A percentile compares a stretch with the other conserved stretches of the same genome.
Conservation (phyloP, 2,888 invertebrate species). For the Drepanosiphum platanoidis region DNA sequence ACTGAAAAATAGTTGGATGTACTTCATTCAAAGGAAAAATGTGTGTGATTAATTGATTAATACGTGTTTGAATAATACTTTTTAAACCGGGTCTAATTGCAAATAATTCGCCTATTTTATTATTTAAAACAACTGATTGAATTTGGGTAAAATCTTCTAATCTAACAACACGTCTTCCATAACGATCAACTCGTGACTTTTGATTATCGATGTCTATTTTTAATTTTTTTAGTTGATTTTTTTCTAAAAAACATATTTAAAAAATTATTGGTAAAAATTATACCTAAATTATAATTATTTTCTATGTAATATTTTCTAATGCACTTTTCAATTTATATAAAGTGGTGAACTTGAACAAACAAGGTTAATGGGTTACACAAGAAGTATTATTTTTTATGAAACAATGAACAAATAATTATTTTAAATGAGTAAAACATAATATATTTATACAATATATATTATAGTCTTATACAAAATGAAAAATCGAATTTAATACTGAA, state of each 20-base stretch:
- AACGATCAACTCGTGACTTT: slow-evolving; percentile 72
- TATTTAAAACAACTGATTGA: slow-evolving; percentile 70
- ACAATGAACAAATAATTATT: background rate
- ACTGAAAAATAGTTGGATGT: slow-evolving; percentile 67
- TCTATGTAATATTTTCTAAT: too few relatives aligned
- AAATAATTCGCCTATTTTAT: slow-evolving; percentile 64
- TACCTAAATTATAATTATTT: background rate
- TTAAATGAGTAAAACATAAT: background rate
- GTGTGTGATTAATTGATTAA: slow-evolving; percentile 74
- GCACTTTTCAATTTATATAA: background rate
- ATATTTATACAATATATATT: too few relatives aligned
- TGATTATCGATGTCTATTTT: slow-evolving; percentile 68
- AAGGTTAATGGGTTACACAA: background rate
- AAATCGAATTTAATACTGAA: background rate
- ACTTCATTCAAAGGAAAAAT: slow-evolving; percentile 75
- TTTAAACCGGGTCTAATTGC: slow-evolving; percentile 72
- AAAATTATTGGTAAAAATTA: background rate
- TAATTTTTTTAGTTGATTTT: slow-evolving; percentile 67
- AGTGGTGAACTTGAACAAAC: background rate
- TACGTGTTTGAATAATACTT: slow-evolving; percentile 71
- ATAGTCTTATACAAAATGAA: background rate
- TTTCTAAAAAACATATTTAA: slow-evolving; percentile 65
- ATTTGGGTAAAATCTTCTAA: slow-evolving; percentile 71
- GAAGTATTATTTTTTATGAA: background rate
- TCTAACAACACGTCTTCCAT: slow-evolving; percentile 74